A percentile compares a stretch with the other conserved stretches of the same genome.
Conservation (phyloP, 2,797 vertebrate genomes). For the Kryptolebias ocellatus region DNA sequence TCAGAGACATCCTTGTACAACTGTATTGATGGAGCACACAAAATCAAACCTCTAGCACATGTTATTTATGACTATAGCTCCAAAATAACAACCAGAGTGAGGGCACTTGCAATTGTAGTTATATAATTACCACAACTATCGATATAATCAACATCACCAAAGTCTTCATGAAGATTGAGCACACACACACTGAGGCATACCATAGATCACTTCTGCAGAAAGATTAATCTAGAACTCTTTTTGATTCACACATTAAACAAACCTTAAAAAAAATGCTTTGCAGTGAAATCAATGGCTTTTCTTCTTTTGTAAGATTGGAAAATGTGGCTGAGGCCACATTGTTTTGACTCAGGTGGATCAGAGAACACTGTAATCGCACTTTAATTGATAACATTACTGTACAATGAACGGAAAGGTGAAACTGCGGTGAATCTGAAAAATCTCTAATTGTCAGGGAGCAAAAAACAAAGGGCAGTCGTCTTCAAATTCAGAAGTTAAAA, state of each 20-base stretch:
- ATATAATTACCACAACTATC: constrained; percentile 81
- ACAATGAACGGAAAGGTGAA: constrained; percentile 57
- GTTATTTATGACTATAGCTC: constrained; percentile 74
- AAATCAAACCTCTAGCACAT: constrained; percentile 70
- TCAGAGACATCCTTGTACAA: constrained; percentile 74
- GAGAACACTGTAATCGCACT: constrained; percentile 81
- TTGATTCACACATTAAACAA: constrained; percentile 53
- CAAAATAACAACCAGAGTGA: constrained; percentile 78
- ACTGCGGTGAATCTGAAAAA: constrained; percentile 44
- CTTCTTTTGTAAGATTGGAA: constrained; percentile 43
- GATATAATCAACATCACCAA: constrained; percentile 79
- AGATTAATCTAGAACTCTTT: constrained; percentile 53
- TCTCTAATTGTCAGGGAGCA: constrained; percentile 19
- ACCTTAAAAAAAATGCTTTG: constrained; percentile 44
- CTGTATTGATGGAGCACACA: constrained; percentile 75
- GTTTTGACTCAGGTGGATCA: constrained; percentile 68
- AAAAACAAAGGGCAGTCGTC: not conserved
- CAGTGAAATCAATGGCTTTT: constrained; percentile 67
- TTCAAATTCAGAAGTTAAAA: too few species aligned
- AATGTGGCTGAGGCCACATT: constrained; percentile 53
- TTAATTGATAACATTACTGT: constrained; percentile 68
- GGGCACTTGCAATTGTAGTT: constrained; percentile 82
- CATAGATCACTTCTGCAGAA: constrained; percentile 70
- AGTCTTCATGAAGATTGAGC: constrained; percentile 76
- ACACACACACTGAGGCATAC: constrained; percentile 81